phyloP scores from a whole-genome alignment of 2,888 invertebrate genomes.

The Leptinotarsa haldemani region DNA sequence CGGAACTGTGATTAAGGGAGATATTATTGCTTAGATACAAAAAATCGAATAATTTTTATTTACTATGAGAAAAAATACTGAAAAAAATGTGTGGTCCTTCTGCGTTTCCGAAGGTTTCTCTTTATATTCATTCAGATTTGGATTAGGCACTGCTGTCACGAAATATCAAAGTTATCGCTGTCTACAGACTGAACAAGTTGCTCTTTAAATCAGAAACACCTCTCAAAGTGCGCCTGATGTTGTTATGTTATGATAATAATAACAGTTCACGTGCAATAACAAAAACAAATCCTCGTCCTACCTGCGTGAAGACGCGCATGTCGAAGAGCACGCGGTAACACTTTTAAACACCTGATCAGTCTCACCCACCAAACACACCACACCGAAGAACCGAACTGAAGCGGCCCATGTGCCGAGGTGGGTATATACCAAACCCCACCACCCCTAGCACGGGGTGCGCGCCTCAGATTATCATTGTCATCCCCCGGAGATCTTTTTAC shows the following conservation, averaged over 20 bases:
- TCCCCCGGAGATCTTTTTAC: conserved; percentile 30
- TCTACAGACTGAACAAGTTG: too few relatives aligned
- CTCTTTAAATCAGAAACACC: too few relatives aligned
- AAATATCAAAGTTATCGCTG: too few relatives aligned
- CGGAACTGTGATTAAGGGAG: too few relatives aligned
- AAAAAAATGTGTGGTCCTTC: too few relatives aligned
- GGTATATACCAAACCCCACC: conserved; percentile 58
- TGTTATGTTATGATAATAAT: neutral
- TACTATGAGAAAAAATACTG: too few relatives aligned
- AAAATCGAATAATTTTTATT: too few relatives aligned
- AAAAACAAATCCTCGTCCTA: conserved; percentile 47
- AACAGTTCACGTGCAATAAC: conserved; percentile 19
- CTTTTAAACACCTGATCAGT: conserved; percentile 33
- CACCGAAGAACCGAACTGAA: conserved; percentile 49
- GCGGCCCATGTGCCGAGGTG: conserved; percentile 52
- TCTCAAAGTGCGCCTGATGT: too few relatives aligned
- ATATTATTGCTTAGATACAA: too few relatives aligned
- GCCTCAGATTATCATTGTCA: conserved; percentile 50
- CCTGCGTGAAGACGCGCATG: conserved; percentile 60
- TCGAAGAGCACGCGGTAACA: conserved; percentile 30
- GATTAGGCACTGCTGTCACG: too few relatives aligned
- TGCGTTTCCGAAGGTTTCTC: too few relatives aligned
- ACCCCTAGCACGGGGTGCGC: conserved; percentile 53
- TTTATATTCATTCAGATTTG: too few relatives aligned
- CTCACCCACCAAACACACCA: conserved; percentile 53